Evolutionary conservation across 2,113 vertebrate genomes (phyloP).

Genomic region (Spheniscus mendiculus): DNA sequence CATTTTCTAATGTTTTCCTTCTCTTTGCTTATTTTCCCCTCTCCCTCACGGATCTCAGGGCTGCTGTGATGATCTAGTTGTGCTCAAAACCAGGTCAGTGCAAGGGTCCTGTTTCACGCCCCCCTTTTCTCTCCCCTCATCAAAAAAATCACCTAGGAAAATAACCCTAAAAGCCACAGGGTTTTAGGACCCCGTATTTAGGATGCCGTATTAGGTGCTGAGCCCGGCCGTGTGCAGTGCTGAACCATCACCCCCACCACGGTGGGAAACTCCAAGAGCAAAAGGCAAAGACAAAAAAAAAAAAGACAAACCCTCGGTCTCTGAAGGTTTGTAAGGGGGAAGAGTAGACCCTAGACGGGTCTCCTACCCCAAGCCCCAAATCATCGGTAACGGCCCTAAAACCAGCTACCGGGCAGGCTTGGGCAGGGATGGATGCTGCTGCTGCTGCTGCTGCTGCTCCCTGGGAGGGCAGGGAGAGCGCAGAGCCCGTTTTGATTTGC

Average conservation of each 20-base stretch:
- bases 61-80: neutral
- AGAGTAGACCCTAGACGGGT: neutral
- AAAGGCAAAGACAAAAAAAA: neutral
- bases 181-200: neutral
- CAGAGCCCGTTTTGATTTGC: neutral
- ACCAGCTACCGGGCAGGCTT: neutral
- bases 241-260: neutral
- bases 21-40: neutral
- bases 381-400: neutral
- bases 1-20: neutral
- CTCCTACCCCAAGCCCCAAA: neutral
- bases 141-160: neutral
- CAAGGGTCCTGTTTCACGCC: neutral
- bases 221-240: fast-evolving
- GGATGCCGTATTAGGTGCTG: neutral
- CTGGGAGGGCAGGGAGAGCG: neutral
- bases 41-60: fast-evolving
- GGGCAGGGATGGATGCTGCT: neutral
- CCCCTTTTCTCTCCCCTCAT: neutral
- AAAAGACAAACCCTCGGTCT: neutral
- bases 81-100: neutral
- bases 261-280: neutral
- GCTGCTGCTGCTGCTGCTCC: neutral
- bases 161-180: neutral
- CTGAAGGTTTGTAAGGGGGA: neutral